Conservation (phyloP, 2,797 vertebrate genomes). For the Tokudaia tokunoshimensis region DNA sequence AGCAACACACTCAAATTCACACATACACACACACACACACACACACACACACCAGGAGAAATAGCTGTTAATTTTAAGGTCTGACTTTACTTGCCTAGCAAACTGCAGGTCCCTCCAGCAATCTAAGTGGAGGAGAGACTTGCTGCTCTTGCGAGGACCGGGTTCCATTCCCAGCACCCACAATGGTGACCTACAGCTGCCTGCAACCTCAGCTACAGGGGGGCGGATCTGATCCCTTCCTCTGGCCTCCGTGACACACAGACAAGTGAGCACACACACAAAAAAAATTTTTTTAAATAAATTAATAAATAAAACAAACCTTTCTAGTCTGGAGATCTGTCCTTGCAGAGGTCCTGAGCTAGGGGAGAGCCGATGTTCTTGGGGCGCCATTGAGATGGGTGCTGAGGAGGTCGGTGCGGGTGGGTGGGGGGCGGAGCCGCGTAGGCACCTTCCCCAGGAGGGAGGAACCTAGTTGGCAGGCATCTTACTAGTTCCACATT, state of each 20-base stretch:
- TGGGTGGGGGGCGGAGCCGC: fast-evolving
- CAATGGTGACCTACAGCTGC: no score
- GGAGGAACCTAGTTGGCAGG: not conserved
- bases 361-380: not conserved
- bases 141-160: not conserved
- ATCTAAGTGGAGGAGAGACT: not conserved
- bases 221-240: not conserved
- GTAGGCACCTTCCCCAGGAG: fast-evolving
- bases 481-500: not conserved
- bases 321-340: not conserved
- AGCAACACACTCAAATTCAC: not conserved
- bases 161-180: not conserved
- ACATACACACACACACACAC: not conserved
- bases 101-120: not conserved
- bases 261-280: not conserved
- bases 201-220: not conserved
- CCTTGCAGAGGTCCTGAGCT: not conserved
- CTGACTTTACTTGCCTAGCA: not conserved
- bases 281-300: not conserved
- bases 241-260: not conserved
- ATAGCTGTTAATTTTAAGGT: not conserved
- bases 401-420: not conserved
- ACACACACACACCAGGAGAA: not conserved
- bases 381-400: not conserved
- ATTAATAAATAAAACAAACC: not conserved